These are phyloP conservation scores for Lycia hirtaria DNA, from an alignment of 2,888 invertebrate genomes.

Conservation along the genomic window DNA sequence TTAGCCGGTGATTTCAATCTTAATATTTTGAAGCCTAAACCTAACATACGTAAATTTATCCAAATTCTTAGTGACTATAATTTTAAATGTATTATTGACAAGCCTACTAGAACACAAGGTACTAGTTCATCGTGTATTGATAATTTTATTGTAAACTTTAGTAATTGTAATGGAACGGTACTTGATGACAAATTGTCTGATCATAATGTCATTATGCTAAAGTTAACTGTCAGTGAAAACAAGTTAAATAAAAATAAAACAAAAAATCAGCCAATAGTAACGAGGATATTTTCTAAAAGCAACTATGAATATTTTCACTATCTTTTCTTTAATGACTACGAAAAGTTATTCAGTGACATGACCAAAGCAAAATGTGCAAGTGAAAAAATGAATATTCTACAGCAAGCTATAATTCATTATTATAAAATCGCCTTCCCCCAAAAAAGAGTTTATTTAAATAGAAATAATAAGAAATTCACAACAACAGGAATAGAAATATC, in stretches of 20 bases:
- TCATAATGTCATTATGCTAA: slow-evolving; percentile 1
- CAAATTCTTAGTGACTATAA: neutral
- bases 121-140: neutral
- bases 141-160: slow-evolving; percentile 5
- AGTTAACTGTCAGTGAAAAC: neutral
- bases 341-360: neutral
- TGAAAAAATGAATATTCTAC: neutral
- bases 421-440: neutral
- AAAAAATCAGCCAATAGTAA: neutral
- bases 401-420: neutral
- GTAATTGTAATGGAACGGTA: neutral
- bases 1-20: no score
- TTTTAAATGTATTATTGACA: neutral
- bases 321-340: neutral
- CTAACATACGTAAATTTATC: neutral
- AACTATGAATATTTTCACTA: slow-evolving; percentile 1
- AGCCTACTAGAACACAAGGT: neutral
- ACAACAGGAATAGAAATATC: slow-evolving; percentile 3
- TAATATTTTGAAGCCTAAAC: no score
- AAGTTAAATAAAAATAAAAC: neutral
- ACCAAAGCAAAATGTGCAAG: no score
- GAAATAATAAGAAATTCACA: neutral
- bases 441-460: neutral
- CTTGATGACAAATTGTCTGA: neutral
- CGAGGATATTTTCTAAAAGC: neutral